Evolutionary conservation across 2,113 vertebrate species (phyloP).

Genomic region (Oryzias javanicus): DNA sequence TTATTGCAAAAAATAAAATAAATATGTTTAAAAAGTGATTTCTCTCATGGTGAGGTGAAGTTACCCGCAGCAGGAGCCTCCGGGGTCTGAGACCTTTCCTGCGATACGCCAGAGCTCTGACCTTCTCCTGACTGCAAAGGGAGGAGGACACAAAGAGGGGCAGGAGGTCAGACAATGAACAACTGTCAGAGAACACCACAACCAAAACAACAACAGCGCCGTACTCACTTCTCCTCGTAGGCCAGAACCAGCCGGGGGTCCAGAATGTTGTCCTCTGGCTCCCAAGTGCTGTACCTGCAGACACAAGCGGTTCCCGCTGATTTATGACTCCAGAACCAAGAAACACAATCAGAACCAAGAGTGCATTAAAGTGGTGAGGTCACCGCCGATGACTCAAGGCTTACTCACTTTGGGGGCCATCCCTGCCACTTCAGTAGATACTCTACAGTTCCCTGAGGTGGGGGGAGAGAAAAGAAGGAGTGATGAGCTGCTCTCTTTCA

Average conservation of each 20-base stretch:
- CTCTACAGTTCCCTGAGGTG: slow-evolving; percentile 91
- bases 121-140: slow-evolving; percentile 86
- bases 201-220: slow-evolving; percentile 4
- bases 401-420: slow-evolving; percentile 98
- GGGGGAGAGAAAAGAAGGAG: slow-evolving; percentile 12
- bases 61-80: slow-evolving; percentile 92
- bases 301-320: slow-evolving; percentile 18
- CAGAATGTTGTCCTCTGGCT: slow-evolving; percentile 97
- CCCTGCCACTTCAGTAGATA: slow-evolving; percentile 99
- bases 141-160: not conserved
- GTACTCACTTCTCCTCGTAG: slow-evolving; percentile 95
- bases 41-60: not conserved
- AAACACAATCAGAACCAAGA: not conserved
- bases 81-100: slow-evolving; percentile 96
- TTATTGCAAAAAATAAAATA: too few species aligned
- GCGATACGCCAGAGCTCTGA: slow-evolving; percentile 91
- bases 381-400: slow-evolving; percentile 51
- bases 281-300: slow-evolving; percentile 97
- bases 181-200: not conserved
- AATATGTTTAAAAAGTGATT: too few species aligned
- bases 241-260: slow-evolving; percentile 96
- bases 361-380: slow-evolving; percentile 39
- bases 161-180: slow-evolving; percentile 14
- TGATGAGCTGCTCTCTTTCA: too few species aligned
- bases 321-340: not conserved